phyloP scores from a whole-genome alignment of 1,140 invertebrate species.

The Macrosteles quadrilineatus region DNA sequence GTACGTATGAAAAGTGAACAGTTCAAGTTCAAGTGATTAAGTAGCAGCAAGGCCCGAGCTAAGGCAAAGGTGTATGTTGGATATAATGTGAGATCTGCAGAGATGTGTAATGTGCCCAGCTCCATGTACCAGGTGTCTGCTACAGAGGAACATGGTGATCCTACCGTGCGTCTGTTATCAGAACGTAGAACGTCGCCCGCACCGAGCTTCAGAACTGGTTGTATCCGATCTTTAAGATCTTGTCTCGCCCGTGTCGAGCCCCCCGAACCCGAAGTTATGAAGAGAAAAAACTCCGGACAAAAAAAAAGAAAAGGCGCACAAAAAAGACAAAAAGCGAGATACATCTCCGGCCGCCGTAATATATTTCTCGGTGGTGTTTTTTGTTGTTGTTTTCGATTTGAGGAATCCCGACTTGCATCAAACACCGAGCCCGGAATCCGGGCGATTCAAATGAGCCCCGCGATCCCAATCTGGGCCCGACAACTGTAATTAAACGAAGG shows the following conservation, averaged over 20 bases:
- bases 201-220: constrained; percentile 12
- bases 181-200: too few species aligned
- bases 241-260: constrained; percentile 17
- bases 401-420: constrained; percentile 27
- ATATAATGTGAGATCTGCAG: too few species aligned
- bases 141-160: too few species aligned
- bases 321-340: constrained; percentile 23
- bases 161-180: too few species aligned
- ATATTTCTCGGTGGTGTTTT: constrained; percentile 29
- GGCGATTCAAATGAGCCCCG: constrained; percentile 21
- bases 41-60: too few species aligned
- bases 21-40: too few species aligned
- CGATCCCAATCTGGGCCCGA: constrained; percentile 18
- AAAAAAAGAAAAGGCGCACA: constrained; percentile 19
- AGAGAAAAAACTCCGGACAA: constrained; percentile 21
- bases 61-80: too few species aligned
- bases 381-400: constrained; percentile 29
- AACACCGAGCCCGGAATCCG: constrained; percentile 14
- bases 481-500: constrained; percentile 6
- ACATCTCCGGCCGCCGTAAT: constrained; percentile 22
- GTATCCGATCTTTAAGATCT: constrained; percentile 30
- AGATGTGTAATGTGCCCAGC: too few species aligned
- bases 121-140: too few species aligned
- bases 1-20: too few species aligned
- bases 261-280: constrained; percentile 6